Conservation (phyloP, 2,888 invertebrate species). For the Nematopogon swammerdamellus region DNA sequence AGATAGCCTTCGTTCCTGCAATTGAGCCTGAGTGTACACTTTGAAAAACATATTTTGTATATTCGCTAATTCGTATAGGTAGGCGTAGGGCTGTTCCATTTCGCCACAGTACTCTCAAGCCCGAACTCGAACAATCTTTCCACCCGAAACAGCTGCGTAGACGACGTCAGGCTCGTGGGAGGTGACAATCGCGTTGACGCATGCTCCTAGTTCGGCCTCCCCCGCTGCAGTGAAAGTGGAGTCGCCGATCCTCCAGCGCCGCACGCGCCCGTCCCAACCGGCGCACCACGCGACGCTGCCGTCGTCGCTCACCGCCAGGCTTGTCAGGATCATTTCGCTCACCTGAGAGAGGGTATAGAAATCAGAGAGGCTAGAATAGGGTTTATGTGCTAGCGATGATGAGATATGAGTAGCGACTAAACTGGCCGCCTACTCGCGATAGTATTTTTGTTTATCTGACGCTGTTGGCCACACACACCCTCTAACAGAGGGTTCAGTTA, state of each 20-base stretch:
- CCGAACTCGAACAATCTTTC: slow-evolving; percentile 18
- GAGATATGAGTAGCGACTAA: too few relatives aligned
- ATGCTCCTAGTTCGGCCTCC: slow-evolving; percentile 31
- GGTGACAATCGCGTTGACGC: slow-evolving; percentile 32
- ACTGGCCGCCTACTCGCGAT: too few relatives aligned
- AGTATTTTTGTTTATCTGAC: too few relatives aligned
- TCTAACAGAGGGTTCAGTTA: too few relatives aligned
- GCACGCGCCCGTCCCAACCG: slow-evolving; percentile 54
- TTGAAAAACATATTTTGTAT: too few relatives aligned
- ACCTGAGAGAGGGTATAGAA: slow-evolving; percentile 23
- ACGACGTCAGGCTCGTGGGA: slow-evolving; percentile 16
- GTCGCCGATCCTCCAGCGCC: slow-evolving; percentile 35
- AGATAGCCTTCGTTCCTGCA: too few relatives aligned
- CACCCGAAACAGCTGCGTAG: slow-evolving; percentile 29
- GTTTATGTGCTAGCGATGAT: background rate
- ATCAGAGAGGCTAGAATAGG: background rate
- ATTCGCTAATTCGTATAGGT: too few relatives aligned
- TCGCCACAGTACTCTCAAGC: too few relatives aligned
- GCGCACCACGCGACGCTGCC: slow-evolving; percentile 49
- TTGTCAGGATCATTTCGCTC: slow-evolving; percentile 50
- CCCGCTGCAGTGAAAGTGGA: slow-evolving; percentile 31
- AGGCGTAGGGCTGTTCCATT: too few relatives aligned
- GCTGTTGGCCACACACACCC: too few relatives aligned
- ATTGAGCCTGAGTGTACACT: too few relatives aligned
- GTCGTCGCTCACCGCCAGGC: slow-evolving; percentile 30